Base-by-base conservation (phyloP, 2,888 invertebrate genomes). In the Diaperis boleti region DNA sequence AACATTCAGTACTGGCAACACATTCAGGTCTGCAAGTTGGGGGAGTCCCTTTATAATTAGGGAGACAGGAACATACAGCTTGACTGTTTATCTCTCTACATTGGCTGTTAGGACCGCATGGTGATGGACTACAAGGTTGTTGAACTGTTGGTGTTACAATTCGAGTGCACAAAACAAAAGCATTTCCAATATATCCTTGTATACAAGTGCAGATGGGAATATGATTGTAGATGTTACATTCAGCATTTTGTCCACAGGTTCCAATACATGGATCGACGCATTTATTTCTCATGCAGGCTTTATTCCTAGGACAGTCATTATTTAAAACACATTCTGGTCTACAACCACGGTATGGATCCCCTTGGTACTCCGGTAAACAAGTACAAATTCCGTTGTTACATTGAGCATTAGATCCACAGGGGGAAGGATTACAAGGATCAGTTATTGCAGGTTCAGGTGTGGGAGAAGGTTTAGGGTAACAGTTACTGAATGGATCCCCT, bases 11-110 rank as follows among this genome's bases (percentile, higher is more conserved):
- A 77, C 90, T 94, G 1, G 91, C 80, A 0, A 91, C 87, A 79
- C 94, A 95, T 81, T 93, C 92, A 0, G 93, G 93, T 69, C 92
- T 86, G 77, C 93, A 94, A 35, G 88, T 89, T 61, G 88, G 89
- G 35, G 91, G 91, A 61, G 79, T 79, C 14, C 83, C 83, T 26
- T 80, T 74, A 66, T 78, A 83, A 29, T 75, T 78, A 37, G 81
- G 77, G 31, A 80, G 71, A 69, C 83, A 83, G 35, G 81, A 79
- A 67, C 83, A 83, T 13, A 81, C 79, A 5, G 83, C 83, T 68
- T 81, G 79, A 41, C 79, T 78, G 71, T 90, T 90, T 18, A 86
- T 78, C 77, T 88, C 89, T 71, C 88, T 87, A 75, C 94, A 94
- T 68, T 88, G 84, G 66, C 92, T 92, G 76, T 92, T 92, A 2